Evolutionary conservation across 2,113 vertebrate species (phyloP).

Genomic region (Nesoenas mayeri): DNA sequence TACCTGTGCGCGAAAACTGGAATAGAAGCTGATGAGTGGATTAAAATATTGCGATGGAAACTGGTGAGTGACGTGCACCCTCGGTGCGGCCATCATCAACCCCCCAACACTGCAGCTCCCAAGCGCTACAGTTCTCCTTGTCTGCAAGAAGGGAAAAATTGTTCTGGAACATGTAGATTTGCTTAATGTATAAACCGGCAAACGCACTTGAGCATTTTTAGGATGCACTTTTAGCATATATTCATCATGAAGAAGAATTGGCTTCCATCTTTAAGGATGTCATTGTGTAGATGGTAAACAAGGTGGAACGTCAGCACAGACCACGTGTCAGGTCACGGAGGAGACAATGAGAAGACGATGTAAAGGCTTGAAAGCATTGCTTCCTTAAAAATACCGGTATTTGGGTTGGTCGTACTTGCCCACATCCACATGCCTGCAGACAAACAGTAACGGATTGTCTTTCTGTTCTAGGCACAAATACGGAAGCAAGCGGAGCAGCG

Average conservation of each 20-base stretch:
- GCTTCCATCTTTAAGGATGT: neutral
- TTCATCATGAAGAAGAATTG: neutral
- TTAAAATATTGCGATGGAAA: conserved; percentile 94
- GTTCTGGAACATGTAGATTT: rapidly evolving
- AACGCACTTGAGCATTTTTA: neutral
- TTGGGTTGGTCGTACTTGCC: neutral
- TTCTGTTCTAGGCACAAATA: conserved; percentile 72
- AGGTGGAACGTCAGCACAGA: neutral
- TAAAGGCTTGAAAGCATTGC: neutral
- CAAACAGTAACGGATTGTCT: neutral
- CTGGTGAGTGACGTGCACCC: conserved; percentile 79
- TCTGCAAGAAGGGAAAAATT: neutral
- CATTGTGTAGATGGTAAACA: neutral
- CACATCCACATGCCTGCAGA: rapidly evolving
- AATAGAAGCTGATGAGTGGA: conserved; percentile 96
- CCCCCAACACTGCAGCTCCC: too few species aligned
- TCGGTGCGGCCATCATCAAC: too few species aligned
- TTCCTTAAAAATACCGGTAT: neutral
- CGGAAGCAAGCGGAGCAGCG: conserved; percentile 65
- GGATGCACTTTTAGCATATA: neutral
- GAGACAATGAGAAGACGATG: neutral
- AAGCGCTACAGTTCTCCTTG: neutral
- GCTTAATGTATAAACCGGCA: neutral
- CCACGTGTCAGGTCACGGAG: rapidly evolving
- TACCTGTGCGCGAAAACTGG: conserved; percentile 93